Conservation (phyloP, 2,888 invertebrate species). For the Drosophila mettleri region DNA sequence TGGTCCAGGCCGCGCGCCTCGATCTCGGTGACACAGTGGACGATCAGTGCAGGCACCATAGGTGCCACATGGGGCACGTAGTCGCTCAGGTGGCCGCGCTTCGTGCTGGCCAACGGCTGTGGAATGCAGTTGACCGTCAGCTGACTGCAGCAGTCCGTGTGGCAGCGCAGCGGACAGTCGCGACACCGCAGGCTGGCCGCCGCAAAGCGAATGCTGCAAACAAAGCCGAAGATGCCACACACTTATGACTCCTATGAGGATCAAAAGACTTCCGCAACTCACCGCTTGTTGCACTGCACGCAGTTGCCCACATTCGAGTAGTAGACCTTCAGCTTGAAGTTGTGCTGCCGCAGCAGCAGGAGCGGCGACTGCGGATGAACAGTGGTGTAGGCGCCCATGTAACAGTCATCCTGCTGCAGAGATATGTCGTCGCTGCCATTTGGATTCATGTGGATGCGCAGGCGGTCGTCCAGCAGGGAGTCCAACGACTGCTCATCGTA, state of each 20-base stretch:
- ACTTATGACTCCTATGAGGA: neutral
- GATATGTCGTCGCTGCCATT: conserved; percentile 55
- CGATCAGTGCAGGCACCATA: conserved; percentile 68
- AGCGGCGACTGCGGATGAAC: conserved; percentile 35
- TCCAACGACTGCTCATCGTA: conserved; percentile 66
- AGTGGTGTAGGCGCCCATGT: conserved; percentile 17
- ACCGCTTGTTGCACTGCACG: conserved; percentile 71
- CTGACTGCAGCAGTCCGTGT: conserved; percentile 50
- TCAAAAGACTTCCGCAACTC: conserved; percentile 20
- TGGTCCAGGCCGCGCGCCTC: conserved; percentile 61
- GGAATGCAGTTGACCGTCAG: conserved; percentile 67
- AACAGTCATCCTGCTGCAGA: conserved; percentile 34
- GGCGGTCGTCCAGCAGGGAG: conserved; percentile 55
- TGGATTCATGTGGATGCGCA: conserved; percentile 65
- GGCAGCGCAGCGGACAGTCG: conserved; percentile 69
- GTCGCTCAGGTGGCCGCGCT: conserved; percentile 52
- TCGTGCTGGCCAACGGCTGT: conserved; percentile 49
- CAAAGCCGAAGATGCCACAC: neutral
- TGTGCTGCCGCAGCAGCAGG: conserved; percentile 60
- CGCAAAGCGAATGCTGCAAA: conserved; percentile 62
- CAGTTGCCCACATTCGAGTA: conserved; percentile 68
- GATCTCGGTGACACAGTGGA: conserved; percentile 74
- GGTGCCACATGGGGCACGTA: conserved; percentile 64
- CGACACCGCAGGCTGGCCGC: conserved; percentile 61
- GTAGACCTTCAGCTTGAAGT: conserved; percentile 64